These are phyloP conservation scores for Caenorhabditis briggsae DNA, from an alignment of 1,140 invertebrate genomes.

Conservation along the genomic window DNA sequence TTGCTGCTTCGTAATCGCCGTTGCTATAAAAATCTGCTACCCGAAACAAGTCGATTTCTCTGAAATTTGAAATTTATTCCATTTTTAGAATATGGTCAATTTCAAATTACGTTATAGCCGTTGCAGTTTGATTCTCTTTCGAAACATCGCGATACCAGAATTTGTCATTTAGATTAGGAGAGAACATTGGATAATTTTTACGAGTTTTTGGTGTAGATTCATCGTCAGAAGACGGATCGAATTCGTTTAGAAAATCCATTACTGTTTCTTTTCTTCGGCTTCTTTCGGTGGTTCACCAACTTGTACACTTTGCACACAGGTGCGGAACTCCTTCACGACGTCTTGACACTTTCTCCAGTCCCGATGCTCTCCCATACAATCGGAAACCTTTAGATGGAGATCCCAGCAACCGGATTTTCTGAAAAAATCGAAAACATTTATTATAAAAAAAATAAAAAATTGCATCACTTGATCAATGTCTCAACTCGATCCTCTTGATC, in stretches of 20 bases:
- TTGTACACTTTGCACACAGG: conserved; percentile 46
- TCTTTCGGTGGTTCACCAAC: conserved; percentile 30
- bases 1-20: neutral
- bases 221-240: conserved; percentile 23
- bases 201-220: neutral
- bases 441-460: neutral
- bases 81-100: neutral
- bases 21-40: neutral
- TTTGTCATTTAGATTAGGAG: conserved; percentile 15
- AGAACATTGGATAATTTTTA: conserved; percentile 24
- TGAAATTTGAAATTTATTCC: neutral
- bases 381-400: conserved; percentile 59
- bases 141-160: conserved; percentile 22
- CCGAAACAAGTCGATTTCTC: conserved; percentile 32
- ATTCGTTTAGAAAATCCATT: conserved; percentile 40
- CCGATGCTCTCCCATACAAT: conserved; percentile 63
- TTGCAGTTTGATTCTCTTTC: conserved; percentile 36
- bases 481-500: conserved; percentile 64
- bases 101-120: neutral
- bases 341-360: conserved; percentile 66
- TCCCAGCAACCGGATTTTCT: conserved; percentile 64
- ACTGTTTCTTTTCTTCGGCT: neutral
- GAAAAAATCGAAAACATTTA: neutral
- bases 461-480: conserved; percentile 57
- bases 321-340: conserved; percentile 40